These are phyloP conservation scores for Tragelaphus strepsiceros DNA, from an alignment of 2,113 vertebrate species.

Conservation along the genomic window DNA sequence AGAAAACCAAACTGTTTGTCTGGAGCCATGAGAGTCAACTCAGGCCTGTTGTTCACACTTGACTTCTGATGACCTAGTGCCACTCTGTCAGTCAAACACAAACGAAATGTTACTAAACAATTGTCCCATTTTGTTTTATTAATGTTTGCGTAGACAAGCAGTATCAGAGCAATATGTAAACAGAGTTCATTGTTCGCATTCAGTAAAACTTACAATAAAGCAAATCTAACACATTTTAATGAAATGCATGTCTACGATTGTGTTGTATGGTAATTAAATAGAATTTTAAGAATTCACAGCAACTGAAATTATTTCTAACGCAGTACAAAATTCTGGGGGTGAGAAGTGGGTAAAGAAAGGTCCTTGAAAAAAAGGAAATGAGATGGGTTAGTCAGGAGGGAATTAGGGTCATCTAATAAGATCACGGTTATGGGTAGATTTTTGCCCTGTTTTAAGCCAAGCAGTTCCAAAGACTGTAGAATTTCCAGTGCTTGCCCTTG, in stretches of 20 bases:
- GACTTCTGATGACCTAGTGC: not conserved
- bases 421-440: not conserved
- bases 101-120: not conserved
- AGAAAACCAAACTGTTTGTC: not conserved
- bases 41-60: not conserved
- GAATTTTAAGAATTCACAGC: not conserved
- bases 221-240: not conserved
- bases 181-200: not conserved
- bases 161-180: not conserved
- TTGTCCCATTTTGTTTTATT: not conserved
- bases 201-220: not conserved
- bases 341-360: not conserved
- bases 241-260: too few relatives aligned
- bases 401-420: not conserved
- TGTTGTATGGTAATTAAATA: not conserved
- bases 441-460: not conserved
- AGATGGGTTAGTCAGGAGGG: too few relatives aligned
- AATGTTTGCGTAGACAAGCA: not conserved
- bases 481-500: not conserved
- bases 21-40: not conserved
- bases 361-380: not conserved
- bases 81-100: not conserved
- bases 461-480: not conserved
- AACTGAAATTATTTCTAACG: not conserved
- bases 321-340: not conserved